Evolutionary conservation across 2,888 invertebrate genomes (phyloP).

Genomic region (Netelia melanura): DNA sequence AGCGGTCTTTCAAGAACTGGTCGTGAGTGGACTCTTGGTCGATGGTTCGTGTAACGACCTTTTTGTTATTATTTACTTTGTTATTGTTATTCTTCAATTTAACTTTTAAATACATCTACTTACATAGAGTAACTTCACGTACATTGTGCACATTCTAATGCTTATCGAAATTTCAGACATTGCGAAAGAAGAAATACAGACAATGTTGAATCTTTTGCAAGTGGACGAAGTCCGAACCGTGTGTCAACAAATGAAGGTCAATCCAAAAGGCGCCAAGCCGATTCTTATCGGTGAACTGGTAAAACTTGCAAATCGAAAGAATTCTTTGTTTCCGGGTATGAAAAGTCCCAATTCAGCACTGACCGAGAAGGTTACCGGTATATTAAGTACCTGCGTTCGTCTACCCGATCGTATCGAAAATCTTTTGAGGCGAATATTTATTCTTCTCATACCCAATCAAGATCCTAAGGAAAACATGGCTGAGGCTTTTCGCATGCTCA

Average conservation of each 20-base stretch:
- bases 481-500: constrained; percentile 75
- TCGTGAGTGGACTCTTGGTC: constrained; percentile 43
- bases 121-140: neutral
- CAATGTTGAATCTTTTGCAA: constrained; percentile 75
- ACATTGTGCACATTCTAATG: neutral
- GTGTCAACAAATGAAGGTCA: constrained; percentile 75
- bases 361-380: constrained; percentile 49
- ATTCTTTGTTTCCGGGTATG: constrained; percentile 75
- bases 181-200: constrained; percentile 62
- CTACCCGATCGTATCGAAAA: constrained; percentile 71
- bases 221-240: constrained; percentile 74
- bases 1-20: constrained; percentile 64
- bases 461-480: constrained; percentile 73
- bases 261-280: constrained; percentile 71
- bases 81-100: neutral
- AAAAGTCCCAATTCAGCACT: constrained; percentile 73
- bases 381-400: constrained; percentile 74
- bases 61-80: constrained; percentile 30
- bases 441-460: constrained; percentile 77
- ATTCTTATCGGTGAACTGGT: constrained; percentile 71
- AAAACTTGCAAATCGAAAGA: constrained; percentile 69
- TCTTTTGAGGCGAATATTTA: constrained; percentile 77
- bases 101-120: neutral
- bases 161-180: constrained; percentile 69
- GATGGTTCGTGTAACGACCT: constrained; percentile 40